A percentile compares a stretch with the other conserved stretches of the same genome.
phyloP scores from a whole-genome alignment of 2,888 invertebrate genomes.

The Phorcus lineatus region DNA sequence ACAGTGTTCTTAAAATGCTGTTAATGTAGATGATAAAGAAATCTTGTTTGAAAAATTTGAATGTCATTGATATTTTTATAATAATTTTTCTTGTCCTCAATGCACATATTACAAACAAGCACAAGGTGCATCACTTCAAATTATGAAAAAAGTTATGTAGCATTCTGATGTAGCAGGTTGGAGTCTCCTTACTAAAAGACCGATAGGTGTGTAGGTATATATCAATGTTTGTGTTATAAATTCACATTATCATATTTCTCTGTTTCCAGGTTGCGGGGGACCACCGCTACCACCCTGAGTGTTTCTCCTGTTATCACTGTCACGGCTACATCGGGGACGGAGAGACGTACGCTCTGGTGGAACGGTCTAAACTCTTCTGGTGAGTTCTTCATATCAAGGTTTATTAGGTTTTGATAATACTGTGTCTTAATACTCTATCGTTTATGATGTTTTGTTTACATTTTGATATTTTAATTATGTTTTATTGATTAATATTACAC shows the following conservation, averaged over 20 bases:
- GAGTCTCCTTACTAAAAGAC: too few relatives aligned
- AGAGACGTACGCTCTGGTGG: conserved; percentile 93
- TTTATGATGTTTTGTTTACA: too few relatives aligned
- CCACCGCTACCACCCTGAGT: conserved; percentile 96
- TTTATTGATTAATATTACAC: too few relatives aligned
- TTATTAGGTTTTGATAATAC: too few relatives aligned
- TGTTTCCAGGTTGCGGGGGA: conserved; percentile 84
- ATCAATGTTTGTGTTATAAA: background rate
- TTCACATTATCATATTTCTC: background rate
- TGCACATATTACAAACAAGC: too few relatives aligned
- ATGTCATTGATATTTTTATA: background rate
- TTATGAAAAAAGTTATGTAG: too few relatives aligned
- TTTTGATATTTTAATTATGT: too few relatives aligned
- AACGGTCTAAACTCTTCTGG: conserved; percentile 91
- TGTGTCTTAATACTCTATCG: too few relatives aligned
- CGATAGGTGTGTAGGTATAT: background rate
- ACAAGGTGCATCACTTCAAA: too few relatives aligned
- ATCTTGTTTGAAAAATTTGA: too few relatives aligned
- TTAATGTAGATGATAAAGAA: background rate
- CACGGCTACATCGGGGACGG: conserved; percentile 91
- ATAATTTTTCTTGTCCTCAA: too few relatives aligned
- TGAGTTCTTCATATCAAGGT: conserved; percentile 72
- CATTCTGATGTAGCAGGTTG: too few relatives aligned
- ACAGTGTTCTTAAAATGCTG: background rate
- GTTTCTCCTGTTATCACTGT: conserved; percentile 91